A percentile compares a stretch with the other conserved stretches of the same genome.
Evolutionary conservation across 2,113 vertebrate genomes (phyloP).

Genomic region (Gobius niger): DNA sequence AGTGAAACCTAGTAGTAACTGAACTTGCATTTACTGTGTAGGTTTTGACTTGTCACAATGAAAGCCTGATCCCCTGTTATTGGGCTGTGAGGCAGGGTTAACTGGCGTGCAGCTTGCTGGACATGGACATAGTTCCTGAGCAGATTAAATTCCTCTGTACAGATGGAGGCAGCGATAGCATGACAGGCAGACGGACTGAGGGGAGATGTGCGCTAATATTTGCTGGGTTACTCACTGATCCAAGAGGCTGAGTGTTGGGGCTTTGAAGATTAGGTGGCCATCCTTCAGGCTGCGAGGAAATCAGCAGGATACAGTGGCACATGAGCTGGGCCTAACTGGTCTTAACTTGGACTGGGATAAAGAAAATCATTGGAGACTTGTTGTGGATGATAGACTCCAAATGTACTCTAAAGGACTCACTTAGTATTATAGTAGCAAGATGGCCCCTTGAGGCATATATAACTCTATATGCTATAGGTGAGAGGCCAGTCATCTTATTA

Average conservation of each 20-base stretch:
- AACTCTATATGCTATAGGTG: too few species aligned
- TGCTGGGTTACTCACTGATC: constrained; percentile 68
- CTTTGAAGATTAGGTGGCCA: constrained; percentile 61
- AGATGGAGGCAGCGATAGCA: constrained; percentile 17
- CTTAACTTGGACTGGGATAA: constrained; percentile 20
- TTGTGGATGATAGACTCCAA: constrained; percentile 40
- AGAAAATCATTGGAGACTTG: constrained; percentile 39
- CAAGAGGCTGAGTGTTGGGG: constrained; percentile 51
- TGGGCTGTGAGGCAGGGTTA: constrained; percentile 25
- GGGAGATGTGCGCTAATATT: constrained; percentile 62
- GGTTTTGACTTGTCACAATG: neutral
- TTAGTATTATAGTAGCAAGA: constrained; percentile 16
- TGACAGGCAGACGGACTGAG: constrained; percentile 28
- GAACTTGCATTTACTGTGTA: too few species aligned
- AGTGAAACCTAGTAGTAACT: too few species aligned
- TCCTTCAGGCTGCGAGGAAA: constrained; percentile 48
- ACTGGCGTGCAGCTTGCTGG: constrained; percentile 21
- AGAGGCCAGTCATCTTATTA: too few species aligned
- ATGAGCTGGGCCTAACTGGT: constrained; percentile 42
- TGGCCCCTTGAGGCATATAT: too few species aligned
- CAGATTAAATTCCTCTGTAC: constrained; percentile 32
- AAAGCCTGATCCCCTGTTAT: constrained; percentile 18
- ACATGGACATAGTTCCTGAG: constrained; percentile 31
- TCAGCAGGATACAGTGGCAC: constrained; percentile 46
- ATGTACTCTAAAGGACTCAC: constrained; percentile 20